Base-by-base conservation (phyloP, 2,113 vertebrate genomes). In the Pipa parva region DNA sequence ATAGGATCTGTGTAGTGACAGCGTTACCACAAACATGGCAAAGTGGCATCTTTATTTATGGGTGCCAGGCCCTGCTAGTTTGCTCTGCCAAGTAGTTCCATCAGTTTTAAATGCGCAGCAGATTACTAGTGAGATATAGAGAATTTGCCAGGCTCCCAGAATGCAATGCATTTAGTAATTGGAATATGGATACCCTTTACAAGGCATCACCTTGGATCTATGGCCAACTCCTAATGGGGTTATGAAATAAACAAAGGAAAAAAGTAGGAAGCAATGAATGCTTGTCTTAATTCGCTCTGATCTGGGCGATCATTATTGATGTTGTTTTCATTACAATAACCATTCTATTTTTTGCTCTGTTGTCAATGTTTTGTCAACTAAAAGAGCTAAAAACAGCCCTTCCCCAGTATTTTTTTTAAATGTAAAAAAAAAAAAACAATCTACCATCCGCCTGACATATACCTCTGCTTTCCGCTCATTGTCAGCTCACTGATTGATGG, bases 391-490 rank as follows among this genome's bases (percentile, higher is more conserved):
- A 90, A 90, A 90, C 88, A 87, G 89, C 85, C 83, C 80, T 72
- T 87, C 79, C 81, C 79, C 81, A 7, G 17, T 4, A 3, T 36
- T 36, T 36, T 36, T 36, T 36, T 36, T 36, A 11, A 36, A 68
- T 55, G 81, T 86, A 84, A 83, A 86, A 88, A 42, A 87, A 51
- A 68, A 69, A 89, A 84, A 87, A 85, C 84, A 85, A 87, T 87
- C 86, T 85, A 87, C 85, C 84, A 77, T 88, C 86, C 87, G 85
- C 84, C 87, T 87, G 85, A 87, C 89, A 87, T 89, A 88, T 88
- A 85, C 88, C 78, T 89, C 85, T 85, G 87, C 90, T 90, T 98
- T 98, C 95, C 95, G 94, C 86, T 90, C 90, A 95, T 98, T 98
- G 95, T 98, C 92, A 91, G 88, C 77, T 42, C 71, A 61, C 85